These are phyloP conservation scores for Xestia c-nigrum DNA, from an alignment of 2,888 invertebrate species.

Conservation along the genomic window DNA sequence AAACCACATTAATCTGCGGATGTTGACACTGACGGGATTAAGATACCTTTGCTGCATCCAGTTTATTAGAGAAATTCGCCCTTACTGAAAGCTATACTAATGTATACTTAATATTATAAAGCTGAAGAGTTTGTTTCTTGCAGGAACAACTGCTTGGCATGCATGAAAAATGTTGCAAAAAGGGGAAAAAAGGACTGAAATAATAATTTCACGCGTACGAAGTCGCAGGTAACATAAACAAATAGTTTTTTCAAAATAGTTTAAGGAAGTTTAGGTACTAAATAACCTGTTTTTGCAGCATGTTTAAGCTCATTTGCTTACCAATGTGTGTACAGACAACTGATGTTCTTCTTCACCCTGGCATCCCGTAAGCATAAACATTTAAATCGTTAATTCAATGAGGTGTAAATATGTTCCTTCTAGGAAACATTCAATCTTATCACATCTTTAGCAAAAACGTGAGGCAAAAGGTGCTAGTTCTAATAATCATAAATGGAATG, in stretches of 20 bases:
- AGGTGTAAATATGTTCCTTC: neutral
- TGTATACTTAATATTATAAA: no score
- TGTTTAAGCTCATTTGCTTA: conserved; percentile 70
- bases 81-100: neutral
- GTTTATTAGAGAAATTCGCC: neutral
- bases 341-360: conserved; percentile 73
- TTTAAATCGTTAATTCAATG: conserved; percentile 9
- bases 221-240: no score
- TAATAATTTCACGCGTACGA: no score
- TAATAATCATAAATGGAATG: neutral
- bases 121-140: no score
- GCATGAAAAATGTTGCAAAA: no score
- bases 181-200: no score
- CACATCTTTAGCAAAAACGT: no score
- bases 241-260: neutral
- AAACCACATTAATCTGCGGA: neutral
- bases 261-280: neutral
- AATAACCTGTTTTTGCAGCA: neutral
- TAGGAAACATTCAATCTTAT: neutral
- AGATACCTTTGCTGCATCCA: neutral
- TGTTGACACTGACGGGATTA: neutral
- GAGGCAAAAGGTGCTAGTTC: no score
- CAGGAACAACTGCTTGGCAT: no score
- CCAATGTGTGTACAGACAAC: conserved; percentile 85
- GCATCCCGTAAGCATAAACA: conserved; percentile 66